These are phyloP conservation scores for Chaetura pelagica DNA, from an alignment of 2,113 vertebrate species.

Conservation along the genomic window DNA sequence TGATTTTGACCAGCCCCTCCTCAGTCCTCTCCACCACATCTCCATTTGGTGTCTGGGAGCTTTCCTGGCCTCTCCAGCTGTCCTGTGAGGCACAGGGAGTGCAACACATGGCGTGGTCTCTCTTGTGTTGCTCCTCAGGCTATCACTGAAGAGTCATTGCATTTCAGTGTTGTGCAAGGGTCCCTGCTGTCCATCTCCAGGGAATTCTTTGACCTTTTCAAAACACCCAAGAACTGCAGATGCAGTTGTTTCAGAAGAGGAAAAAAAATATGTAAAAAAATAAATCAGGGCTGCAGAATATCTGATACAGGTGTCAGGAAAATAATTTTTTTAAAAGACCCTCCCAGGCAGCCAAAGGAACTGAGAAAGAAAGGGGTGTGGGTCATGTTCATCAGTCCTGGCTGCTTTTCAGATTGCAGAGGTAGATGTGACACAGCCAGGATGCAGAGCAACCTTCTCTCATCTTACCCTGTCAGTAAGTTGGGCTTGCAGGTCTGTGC, in stretches of 20 bases:
- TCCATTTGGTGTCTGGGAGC: background rate
- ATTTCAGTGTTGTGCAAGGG: background rate
- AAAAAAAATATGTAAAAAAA: background rate
- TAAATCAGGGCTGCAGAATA: background rate
- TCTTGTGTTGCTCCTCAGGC: background rate
- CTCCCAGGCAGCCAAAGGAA: rapidly evolving
- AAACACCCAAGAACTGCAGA: background rate
- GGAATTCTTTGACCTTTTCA: background rate
- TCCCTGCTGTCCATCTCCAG: rapidly evolving
- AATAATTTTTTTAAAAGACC: background rate
- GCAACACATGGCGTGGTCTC: background rate
- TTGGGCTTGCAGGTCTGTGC: background rate
- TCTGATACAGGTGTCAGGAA: background rate
- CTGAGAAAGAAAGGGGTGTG: background rate
- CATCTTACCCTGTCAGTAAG: background rate
- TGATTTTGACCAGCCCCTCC: rapidly evolving
- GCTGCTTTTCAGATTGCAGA: background rate
- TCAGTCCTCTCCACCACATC: rapidly evolving
- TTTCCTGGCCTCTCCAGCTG: background rate
- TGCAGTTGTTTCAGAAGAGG: background rate
- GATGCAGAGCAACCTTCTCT: background rate
- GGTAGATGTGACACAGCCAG: background rate
- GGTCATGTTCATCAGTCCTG: background rate
- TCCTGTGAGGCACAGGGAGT: background rate
- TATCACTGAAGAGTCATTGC: background rate